Evolutionary conservation across 2,888 invertebrate species (phyloP), one percentile per base, ranked within the genome.

Genomic region (Aporophyla nigra): DNA sequence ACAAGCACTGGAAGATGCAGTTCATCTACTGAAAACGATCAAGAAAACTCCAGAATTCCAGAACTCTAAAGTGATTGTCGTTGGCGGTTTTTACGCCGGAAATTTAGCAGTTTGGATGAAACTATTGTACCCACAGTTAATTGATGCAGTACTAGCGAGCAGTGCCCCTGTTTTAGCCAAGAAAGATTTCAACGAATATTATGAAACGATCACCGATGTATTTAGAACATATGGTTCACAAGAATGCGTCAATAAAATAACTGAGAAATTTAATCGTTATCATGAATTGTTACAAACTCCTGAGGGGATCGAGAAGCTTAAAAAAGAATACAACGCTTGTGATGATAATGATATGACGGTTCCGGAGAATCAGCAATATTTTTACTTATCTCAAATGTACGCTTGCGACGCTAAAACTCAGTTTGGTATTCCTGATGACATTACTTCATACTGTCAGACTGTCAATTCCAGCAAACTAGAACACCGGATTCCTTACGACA

Each of bases 111-210:
- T 21, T 33, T 66, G 27, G 66, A 33, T 66, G 66, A 66, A 51
- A 16, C 33, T 66, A 27, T 51, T 66, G 51, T 66, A 66, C 27
- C 27, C 66, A 51, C 27, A 66, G 14, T n/a, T 66, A 33, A 21
- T 66, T 9, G 66, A 33, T 9, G 66, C 33, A 51, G 51, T 14
- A 21, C 14, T 51, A 33, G 27, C 51, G 4, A 66, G 66, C 51
- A 66, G 66, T 66, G 51, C 66, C 14, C 66, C 66, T 21, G 27
- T 66, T 14, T 51, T 33, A 21, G 66, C 66, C 51, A 66, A 66
- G 33, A 66, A 66, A 21, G 9, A 51, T 51, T 51, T 51, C 27
- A 21, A 51, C 21, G 27, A 66, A 66, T 33, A 51, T 33, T 9
- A 33, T 21, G 51, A 66, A 33, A 5, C 27, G 14, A 27, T 33